Evolutionary conservation across 2,797 vertebrate species (phyloP).

Genomic region (Odontamblyopus rebecca): DNA sequence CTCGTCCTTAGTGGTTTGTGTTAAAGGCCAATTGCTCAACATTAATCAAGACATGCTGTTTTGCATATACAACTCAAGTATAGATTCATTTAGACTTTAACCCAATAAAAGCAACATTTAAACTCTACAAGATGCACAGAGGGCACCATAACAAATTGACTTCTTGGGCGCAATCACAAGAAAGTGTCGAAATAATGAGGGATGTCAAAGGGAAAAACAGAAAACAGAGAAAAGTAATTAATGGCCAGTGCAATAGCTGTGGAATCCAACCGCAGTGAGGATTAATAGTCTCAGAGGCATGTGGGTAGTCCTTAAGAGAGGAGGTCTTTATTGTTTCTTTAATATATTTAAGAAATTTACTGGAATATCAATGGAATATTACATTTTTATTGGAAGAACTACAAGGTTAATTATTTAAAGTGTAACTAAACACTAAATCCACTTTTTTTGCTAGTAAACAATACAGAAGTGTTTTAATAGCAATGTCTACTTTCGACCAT

Average conservation of each 20-base stretch:
- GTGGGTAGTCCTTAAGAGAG: slow-evolving; percentile 5
- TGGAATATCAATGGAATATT: neutral
- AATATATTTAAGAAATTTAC: slow-evolving; percentile 1
- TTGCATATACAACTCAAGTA: slow-evolving; percentile 25
- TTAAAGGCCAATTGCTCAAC: neutral
- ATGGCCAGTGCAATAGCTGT: slow-evolving; percentile 61
- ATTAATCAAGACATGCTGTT: slow-evolving; percentile 6
- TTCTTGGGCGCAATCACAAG: slow-evolving; percentile 51
- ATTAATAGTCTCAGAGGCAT: slow-evolving; percentile 48
- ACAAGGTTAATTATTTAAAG: slow-evolving; percentile 10
- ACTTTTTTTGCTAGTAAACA: too few species aligned
- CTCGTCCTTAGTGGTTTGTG: neutral
- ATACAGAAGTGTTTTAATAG: too few species aligned
- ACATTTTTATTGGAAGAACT: slow-evolving; percentile 3
- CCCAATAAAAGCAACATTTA: slow-evolving; percentile 9
- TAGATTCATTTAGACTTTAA: slow-evolving; percentile 28
- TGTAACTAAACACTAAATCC: too few species aligned
- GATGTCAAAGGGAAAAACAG: slow-evolving; percentile 42
- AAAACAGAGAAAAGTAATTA: slow-evolving; percentile 42
- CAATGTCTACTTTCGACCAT: too few species aligned
- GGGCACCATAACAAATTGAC: slow-evolving; percentile 30
- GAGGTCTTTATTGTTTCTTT: neutral
- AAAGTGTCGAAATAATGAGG: slow-evolving; percentile 50
- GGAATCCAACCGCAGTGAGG: slow-evolving; percentile 51
- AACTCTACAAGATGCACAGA: slow-evolving; percentile 10